Conservation (phyloP, 2,113 vertebrate genomes). For the Anoura caudifer region DNA sequence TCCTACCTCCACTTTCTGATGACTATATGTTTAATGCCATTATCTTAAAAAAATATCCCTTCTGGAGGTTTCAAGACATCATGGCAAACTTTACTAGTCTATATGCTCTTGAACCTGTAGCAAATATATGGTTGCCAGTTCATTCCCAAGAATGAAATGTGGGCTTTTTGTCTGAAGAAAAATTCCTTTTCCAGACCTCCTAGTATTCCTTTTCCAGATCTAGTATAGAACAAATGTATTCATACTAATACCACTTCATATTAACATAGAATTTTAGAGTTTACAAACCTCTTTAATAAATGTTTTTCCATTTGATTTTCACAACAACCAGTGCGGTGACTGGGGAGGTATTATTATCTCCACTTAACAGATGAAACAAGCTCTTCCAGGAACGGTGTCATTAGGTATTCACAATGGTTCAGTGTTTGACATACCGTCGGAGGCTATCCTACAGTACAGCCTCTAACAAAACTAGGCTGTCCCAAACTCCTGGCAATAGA, state of each 20-base stretch:
- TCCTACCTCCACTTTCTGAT: neutral
- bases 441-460: no score
- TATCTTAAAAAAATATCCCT: neutral
- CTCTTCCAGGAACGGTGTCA: no score
- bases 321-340: neutral
- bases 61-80: neutral
- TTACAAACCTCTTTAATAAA: neutral
- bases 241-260: neutral
- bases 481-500: no score
- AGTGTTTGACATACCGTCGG: no score
- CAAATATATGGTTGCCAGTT: neutral
- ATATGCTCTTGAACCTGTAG: neutral
- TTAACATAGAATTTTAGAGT: neutral
- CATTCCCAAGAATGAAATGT: neutral
- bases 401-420: no score
- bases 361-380: neutral
- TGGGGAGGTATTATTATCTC: neutral
- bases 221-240: neutral
- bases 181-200: neutral
- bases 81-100: neutral
- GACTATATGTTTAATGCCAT: neutral
- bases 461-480: no score
- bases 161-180: neutral
- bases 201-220: neutral
- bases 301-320: slow-evolving; percentile 30